A percentile compares a stretch with the other conserved stretches of the same genome.
Evolutionary conservation across 2,113 vertebrate species (phyloP).

Genomic region (Callithrix jacchus): DNA sequence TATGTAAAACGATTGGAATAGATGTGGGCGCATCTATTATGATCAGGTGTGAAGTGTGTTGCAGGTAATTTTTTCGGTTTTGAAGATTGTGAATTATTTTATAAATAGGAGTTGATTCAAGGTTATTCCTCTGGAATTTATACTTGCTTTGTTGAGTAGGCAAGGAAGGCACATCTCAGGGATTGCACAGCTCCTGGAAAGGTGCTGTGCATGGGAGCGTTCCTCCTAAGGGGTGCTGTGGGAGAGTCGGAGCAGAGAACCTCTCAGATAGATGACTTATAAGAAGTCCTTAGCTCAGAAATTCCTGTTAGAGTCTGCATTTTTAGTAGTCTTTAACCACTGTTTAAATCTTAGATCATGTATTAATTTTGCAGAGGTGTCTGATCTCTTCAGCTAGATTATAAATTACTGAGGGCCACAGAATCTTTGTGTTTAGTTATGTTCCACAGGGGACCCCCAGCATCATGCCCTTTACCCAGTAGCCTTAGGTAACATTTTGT

Average conservation of each 20-base stretch:
- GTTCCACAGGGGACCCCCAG: neutral
- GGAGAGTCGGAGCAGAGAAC: neutral
- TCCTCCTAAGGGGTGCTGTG: fast-evolving
- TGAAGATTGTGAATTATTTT: neutral
- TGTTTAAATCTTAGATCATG: neutral
- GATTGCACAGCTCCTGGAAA: neutral
- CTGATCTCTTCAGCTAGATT: neutral
- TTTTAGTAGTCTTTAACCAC: neutral
- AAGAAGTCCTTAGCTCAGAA: neutral
- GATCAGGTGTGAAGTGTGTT: neutral
- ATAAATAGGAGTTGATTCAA: neutral
- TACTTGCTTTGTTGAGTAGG: neutral
- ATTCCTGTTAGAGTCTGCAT: neutral
- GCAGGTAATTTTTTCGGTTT: neutral
- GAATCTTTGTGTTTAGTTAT: neutral
- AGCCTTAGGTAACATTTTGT: neutral
- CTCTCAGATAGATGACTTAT: neutral
- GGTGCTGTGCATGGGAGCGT: neutral
- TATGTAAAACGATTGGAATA: neutral
- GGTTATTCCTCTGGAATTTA: neutral
- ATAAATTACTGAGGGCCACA: neutral
- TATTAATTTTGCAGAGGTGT: neutral
- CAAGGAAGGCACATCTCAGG: neutral
- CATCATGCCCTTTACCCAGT: neutral
- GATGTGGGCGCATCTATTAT: neutral